phyloP scores from a whole-genome alignment of 30 jellyfish, hydroid and myxozoan genomes.

The Mastigias papua region DNA sequence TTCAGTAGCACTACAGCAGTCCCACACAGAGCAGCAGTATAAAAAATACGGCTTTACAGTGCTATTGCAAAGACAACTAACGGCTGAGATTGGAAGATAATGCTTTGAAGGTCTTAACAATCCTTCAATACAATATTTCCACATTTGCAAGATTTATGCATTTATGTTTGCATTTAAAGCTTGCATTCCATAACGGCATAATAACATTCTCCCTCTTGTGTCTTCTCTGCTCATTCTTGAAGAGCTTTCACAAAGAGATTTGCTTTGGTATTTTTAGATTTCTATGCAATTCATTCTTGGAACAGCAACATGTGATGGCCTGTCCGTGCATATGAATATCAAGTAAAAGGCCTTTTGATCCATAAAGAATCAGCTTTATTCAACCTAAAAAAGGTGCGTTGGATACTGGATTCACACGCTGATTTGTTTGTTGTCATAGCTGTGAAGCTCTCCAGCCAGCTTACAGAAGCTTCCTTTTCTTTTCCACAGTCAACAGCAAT shows the following conservation, averaged over 20 bases:
- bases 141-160: too few relatives aligned
- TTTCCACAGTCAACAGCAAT: not conserved
- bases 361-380: not conserved
- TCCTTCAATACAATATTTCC: too few relatives aligned
- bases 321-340: not conserved
- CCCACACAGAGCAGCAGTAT: too few relatives aligned
- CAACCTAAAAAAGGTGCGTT: not conserved
- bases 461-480: not conserved
- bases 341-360: not conserved
- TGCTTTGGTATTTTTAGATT: not conserved
- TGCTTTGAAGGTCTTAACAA: too few relatives aligned
- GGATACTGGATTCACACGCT: not conserved
- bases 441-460: slow-evolving; percentile 1
- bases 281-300: not conserved
- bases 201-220: not conserved
- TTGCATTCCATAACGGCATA: not conserved
- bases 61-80: too few relatives aligned
- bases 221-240: not conserved
- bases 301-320: not conserved
- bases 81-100: too few relatives aligned
- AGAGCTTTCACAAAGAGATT: not conserved
- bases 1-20: too few relatives aligned
- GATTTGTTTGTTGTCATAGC: not conserved
- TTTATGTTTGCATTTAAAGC: too few relatives aligned
- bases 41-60: too few relatives aligned